Conservation (phyloP, 2,888 invertebrate genomes). For the Polyommatus icarus region DNA sequence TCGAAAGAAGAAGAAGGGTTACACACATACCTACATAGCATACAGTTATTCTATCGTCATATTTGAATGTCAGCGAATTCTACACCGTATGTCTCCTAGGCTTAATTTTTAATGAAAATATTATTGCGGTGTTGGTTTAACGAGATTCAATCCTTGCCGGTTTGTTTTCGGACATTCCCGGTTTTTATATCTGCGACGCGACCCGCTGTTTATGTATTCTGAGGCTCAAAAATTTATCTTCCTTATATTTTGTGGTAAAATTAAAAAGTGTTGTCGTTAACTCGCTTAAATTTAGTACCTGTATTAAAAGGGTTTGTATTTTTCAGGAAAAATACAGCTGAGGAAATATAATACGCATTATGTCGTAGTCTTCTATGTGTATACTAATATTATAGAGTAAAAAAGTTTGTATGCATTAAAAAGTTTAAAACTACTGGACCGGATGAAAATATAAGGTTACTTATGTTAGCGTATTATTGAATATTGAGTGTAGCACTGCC, state of each 20-base stretch:
- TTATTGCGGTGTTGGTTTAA: constrained; percentile 62
- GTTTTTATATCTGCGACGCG: constrained; percentile 41
- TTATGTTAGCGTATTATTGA: too few relatives aligned
- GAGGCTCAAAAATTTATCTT: constrained; percentile 30
- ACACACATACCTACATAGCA: too few relatives aligned
- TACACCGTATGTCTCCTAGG: constrained; percentile 45
- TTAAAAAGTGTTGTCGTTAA: constrained; percentile 16
- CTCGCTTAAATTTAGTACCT: neutral
- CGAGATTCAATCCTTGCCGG: constrained; percentile 60
- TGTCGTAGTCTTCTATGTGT: neutral
- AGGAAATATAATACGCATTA: too few relatives aligned
- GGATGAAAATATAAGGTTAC: too few relatives aligned
- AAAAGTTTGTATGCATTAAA: too few relatives aligned
- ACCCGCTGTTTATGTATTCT: constrained; percentile 39
- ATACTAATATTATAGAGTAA: neutral
- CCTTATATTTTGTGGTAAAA: constrained; percentile 6
- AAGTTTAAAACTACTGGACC: too few relatives aligned
- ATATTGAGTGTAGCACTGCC: neutral
- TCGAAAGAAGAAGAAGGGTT: too few relatives aligned
- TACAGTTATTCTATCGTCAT: neutral
- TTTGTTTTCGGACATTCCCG: constrained; percentile 48
- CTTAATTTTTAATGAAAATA: constrained; percentile 70
- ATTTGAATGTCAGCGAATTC: constrained; percentile 18
- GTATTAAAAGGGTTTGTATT: constrained; percentile 14
- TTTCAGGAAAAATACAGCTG: neutral